Evolutionary conservation across 2,113 vertebrate species (phyloP).

Genomic region (Platichthys stellatus): DNA sequence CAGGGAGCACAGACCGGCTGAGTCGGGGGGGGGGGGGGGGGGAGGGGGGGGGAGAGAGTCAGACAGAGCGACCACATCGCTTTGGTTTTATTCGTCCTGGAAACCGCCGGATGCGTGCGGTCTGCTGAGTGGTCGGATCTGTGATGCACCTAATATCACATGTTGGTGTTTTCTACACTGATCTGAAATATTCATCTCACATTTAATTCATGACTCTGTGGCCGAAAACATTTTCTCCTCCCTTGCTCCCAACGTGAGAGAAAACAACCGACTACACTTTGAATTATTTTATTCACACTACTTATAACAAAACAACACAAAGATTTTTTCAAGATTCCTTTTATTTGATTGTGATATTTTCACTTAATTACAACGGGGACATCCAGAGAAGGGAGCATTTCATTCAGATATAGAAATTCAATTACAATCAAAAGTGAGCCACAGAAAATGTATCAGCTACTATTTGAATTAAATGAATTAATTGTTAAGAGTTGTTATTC

Average conservation of each 20-base stretch:
- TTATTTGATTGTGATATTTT: constrained; percentile 37
- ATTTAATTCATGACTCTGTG: background rate
- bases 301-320: constrained; percentile 9
- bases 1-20: constrained; percentile 48
- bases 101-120: background rate
- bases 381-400: background rate
- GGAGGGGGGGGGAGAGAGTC: background rate
- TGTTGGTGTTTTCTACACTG: constrained; percentile 9
- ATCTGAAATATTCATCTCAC: background rate
- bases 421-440: background rate
- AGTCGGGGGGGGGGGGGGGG: background rate
- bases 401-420: background rate
- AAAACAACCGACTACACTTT: background rate
- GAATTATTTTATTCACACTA: background rate
- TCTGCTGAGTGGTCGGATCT: background rate
- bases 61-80: constrained; percentile 31
- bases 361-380: background rate
- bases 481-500: background rate
- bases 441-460: background rate
- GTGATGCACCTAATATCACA: constrained; percentile 4
- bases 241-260: background rate
- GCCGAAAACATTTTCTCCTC: background rate
- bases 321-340: background rate
- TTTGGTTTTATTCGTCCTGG: constrained; percentile 32
- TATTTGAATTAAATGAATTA: background rate